Base-by-base conservation (phyloP, 2,797 vertebrate species). In the Eupleurogrammus muticus region DNA sequence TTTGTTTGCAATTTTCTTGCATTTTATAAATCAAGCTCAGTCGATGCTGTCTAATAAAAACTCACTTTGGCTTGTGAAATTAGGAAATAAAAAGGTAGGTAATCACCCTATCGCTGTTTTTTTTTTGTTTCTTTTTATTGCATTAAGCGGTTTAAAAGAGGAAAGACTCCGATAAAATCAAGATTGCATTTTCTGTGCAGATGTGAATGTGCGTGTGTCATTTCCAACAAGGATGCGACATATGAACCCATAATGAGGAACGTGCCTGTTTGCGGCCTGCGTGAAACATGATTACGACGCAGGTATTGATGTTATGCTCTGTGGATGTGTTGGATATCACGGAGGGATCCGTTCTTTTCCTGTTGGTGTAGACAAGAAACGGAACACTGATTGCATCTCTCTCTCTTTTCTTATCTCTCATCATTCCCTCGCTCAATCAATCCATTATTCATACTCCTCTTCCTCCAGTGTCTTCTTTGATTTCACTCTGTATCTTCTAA, bases 371-470 rank as follows among this genome's bases (percentile, higher is more conserved):
- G 35, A 79, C 35, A n/a, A 51, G 82, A 82, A 87, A 88, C 38
- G n/a, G 13, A 56, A 77, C 56, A 52, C 82, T 32, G 9, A 40
- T 32, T 58, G 24, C 32, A 7, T 44, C 16, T 44, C 40, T 44
- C n/a, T 50, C 1, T 49, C 16, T 62, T 48, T 60, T n/a, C 11
- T 40, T 48, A 52, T 19, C 32, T 34, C 21, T 61, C 36, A 35
- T 77, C 67, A 71, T 57, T 77, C 20, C 34, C 35, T 36, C 50
- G 38, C 60, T 68, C 71, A 44, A 80, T 76, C 36, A 21, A 57
- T 83, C 65, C 54, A 81, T 80, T 84, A 81, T 79, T 75, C 70
- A 73, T 79, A 53, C 20, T 35, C 49, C 35, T 38, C 32, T 61
- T 60, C 54, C 28, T 60, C 60, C 17, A 0, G 28, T 70, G 28